phyloP scores from a whole-genome alignment of 2,797 vertebrate genomes.

The Urophycis tenuis region DNA sequence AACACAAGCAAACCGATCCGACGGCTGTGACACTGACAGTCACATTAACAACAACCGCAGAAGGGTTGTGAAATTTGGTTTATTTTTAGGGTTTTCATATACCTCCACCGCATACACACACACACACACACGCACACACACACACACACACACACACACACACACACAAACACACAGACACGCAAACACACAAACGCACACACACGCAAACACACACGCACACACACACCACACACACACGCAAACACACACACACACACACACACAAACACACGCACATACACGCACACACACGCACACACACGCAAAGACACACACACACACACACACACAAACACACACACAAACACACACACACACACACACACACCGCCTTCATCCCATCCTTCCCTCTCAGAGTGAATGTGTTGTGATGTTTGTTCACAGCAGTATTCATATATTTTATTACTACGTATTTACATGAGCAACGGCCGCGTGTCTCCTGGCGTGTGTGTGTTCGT shows the following conservation, averaged over 20 bases:
- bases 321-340: background rate
- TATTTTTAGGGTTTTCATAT: constrained; percentile 29
- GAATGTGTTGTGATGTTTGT: background rate
- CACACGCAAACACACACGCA: background rate
- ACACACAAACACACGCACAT: background rate
- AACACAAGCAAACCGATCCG: constrained; percentile 40
- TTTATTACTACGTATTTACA: background rate
- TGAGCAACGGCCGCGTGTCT: too few species aligned
- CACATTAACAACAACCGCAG: constrained; percentile 46
- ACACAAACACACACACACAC: background rate
- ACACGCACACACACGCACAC: background rate
- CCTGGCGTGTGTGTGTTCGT: background rate
- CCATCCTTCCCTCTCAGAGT: background rate
- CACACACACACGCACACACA: background rate
- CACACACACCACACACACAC: background rate
- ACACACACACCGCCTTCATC: background rate
- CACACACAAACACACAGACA: background rate
- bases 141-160: background rate
- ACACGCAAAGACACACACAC: background rate
- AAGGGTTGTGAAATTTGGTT: constrained; percentile 33
- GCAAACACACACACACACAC: background rate
- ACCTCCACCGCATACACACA: background rate
- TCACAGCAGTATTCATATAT: too few species aligned
- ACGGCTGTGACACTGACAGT: constrained; percentile 43
- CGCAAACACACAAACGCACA: too few species aligned